These are phyloP conservation scores for Eristalis pertinax DNA, from an alignment of 2,888 invertebrate genomes.

Conservation along the genomic window DNA sequence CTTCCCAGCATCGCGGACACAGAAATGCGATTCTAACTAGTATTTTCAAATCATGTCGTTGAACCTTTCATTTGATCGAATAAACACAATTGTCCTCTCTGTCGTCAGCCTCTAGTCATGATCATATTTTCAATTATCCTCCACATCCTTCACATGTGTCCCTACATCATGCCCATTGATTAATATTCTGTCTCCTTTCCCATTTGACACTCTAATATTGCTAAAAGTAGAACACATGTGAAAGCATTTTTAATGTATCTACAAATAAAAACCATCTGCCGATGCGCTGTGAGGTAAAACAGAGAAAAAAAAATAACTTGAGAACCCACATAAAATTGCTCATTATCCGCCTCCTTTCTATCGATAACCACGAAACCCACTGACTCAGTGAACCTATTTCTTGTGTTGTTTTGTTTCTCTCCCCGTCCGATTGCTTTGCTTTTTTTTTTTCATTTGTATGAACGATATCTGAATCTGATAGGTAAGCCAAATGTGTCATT, in stretches of 20 bases:
- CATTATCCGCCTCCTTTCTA: neutral
- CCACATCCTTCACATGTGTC: neutral
- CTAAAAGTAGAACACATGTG: neutral
- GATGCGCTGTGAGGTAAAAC: neutral
- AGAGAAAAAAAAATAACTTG: neutral
- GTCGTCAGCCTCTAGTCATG: no score
- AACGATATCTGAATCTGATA: slow-evolving; percentile 32
- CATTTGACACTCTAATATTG: neutral
- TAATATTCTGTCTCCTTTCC: neutral
- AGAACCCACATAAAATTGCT: neutral
- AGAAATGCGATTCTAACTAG: no score
- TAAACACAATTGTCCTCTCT: no score
- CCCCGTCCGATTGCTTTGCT: slow-evolving; percentile 4
- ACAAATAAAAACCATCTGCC: neutral
- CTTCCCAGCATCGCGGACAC: no score
- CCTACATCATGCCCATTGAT: no score
- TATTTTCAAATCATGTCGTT: no score
- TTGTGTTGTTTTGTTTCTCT: slow-evolving; percentile 21
- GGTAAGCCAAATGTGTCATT: slow-evolving; percentile 4
- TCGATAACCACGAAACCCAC: slow-evolving; percentile 9
- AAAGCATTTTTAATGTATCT: slow-evolving; percentile 32
- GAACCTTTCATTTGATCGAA: no score
- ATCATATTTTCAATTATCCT: neutral
- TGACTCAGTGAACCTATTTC: slow-evolving; percentile 42
- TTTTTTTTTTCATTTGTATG: neutral